These are phyloP conservation scores for Neolamprologus devosi DNA, from an alignment of 2,113 vertebrate species.

Conservation along the genomic window DNA sequence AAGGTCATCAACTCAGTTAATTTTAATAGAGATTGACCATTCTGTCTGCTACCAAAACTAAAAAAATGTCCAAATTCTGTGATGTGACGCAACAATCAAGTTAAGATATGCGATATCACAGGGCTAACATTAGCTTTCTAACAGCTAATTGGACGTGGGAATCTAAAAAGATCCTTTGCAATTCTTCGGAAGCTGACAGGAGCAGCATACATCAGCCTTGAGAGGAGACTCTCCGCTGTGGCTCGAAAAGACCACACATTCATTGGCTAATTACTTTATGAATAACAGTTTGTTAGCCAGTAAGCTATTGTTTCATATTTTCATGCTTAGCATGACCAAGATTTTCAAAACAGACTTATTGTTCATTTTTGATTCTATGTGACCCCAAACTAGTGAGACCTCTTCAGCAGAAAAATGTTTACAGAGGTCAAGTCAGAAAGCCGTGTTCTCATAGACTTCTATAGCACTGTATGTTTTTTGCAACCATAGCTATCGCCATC, in stretches of 20 bases:
- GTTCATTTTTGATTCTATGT: not conserved
- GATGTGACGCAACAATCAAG: fast-evolving
- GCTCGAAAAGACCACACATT: not conserved
- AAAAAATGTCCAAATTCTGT: not conserved
- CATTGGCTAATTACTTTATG: not conserved
- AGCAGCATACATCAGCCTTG: not conserved
- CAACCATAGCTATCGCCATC: not conserved
- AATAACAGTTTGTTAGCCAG: not conserved
- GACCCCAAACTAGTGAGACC: not conserved
- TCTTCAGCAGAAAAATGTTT: not conserved
- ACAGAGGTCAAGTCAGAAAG: not conserved
- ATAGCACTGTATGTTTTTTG: not conserved
- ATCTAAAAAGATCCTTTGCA: not conserved
- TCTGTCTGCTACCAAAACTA: not conserved
- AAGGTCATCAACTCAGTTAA: not conserved
- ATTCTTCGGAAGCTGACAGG: not conserved
- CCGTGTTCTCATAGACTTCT: not conserved
- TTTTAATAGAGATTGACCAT: not conserved
- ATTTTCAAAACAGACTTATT: not conserved
- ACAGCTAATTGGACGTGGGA: not conserved
- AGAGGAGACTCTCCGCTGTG: not conserved
- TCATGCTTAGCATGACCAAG: not conserved
- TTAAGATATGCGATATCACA: not conserved
- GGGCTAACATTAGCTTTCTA: not conserved
- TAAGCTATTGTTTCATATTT: not conserved